These are phyloP conservation scores for Fabriciana adippe DNA, from an alignment of 2,888 invertebrate genomes.

Conservation along the genomic window DNA sequence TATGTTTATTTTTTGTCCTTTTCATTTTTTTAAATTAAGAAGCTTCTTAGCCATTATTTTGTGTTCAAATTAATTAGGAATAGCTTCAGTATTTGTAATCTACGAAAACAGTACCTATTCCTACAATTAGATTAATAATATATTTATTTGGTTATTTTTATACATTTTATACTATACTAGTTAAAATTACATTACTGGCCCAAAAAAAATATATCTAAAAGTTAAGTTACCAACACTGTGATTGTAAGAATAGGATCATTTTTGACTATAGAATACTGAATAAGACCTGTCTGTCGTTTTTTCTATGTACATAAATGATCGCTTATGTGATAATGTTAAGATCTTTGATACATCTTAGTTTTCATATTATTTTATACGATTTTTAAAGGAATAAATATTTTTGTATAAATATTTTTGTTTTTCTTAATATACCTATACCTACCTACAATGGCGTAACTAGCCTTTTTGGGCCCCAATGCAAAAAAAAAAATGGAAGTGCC, in stretches of 20 bases:
- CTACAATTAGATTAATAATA: neutral
- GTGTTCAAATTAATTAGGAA: slow-evolving; percentile 22
- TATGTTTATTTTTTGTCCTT: neutral
- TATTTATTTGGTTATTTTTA: neutral
- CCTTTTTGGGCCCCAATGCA: too few species aligned
- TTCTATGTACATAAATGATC: neutral
- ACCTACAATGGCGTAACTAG: too few species aligned
- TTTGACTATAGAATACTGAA: neutral
- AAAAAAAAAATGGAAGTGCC: too few species aligned
- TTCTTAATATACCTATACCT: neutral
- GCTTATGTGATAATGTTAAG: slow-evolving; percentile 4
- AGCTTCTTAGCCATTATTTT: slow-evolving; percentile 3
- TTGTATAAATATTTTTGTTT: slow-evolving; percentile 14
- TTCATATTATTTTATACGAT: slow-evolving; percentile 22
- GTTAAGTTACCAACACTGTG: slow-evolving; percentile 18
- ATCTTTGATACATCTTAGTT: slow-evolving; percentile 28
- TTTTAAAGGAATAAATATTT: slow-evolving; percentile 27
- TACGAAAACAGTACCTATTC: neutral
- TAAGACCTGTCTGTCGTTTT: too few species aligned
- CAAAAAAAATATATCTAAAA: too few species aligned
- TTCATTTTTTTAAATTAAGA: neutral
- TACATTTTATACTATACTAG: too few species aligned
- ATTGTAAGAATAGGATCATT: neutral
- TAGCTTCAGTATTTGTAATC: neutral
- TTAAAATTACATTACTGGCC: too few species aligned